Percentiles rank a stretch among this genome's conserved stretches.
Conservation (phyloP, 2,113 vertebrate species). For the Oreochromis aureus region DNA sequence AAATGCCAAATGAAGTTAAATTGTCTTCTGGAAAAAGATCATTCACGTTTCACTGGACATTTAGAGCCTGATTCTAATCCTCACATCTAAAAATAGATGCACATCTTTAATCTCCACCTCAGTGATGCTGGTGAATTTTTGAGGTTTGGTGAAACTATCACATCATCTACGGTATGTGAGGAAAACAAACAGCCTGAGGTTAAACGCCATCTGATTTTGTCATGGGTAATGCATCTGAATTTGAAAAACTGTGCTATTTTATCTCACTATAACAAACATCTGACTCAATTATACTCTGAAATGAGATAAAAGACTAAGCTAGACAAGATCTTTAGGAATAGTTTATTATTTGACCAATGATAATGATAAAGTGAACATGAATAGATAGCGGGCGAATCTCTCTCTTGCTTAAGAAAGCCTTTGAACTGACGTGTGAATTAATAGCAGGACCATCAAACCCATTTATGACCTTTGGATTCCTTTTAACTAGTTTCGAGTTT, state of each 20-base stretch:
- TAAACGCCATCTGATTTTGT: neutral
- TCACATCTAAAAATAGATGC: neutral
- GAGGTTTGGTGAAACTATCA: neutral
- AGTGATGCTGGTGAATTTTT: neutral
- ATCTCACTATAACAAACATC: neutral
- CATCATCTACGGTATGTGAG: neutral
- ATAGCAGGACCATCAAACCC: neutral
- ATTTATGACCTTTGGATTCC: neutral
- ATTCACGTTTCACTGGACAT: constrained; percentile 11
- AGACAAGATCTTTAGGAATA: neutral
- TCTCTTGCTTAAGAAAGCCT: neutral
- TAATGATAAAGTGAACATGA: neutral
- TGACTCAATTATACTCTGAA: neutral
- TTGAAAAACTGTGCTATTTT: neutral
- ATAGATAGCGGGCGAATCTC: neutral
- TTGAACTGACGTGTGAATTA: neutral
- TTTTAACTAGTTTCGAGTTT: neutral
- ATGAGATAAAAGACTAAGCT: neutral
- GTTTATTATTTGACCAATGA: neutral
- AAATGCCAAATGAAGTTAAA: constrained; percentile 42
- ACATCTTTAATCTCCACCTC: neutral
- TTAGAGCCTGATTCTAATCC: neutral
- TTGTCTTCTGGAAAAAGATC: neutral
- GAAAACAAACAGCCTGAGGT: neutral
- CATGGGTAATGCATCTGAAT: neutral